A percentile compares a stretch with the other conserved stretches of the same genome.
Evolutionary conservation across 2,888 invertebrate genomes (phyloP).

Genomic region (Steinernema scapterisci): DNA sequence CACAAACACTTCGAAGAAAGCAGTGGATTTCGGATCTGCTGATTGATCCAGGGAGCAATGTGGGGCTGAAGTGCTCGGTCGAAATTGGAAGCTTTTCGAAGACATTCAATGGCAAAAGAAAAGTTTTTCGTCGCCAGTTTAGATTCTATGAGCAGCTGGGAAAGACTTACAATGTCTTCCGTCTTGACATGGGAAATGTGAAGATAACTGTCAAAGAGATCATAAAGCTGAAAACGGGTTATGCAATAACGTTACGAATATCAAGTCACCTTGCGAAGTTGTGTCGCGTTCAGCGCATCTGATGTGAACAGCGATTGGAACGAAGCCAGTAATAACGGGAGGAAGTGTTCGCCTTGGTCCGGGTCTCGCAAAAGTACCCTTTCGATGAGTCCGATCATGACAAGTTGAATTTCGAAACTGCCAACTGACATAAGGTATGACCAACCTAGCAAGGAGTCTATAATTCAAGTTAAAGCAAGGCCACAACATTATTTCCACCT

Average conservation of each 20-base stretch:
- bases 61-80: not conserved
- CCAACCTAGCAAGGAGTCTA: not conserved
- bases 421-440: not conserved
- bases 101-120: constrained; percentile 12
- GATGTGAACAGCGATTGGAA: constrained; percentile 12
- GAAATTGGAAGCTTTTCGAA: not conserved
- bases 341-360: not conserved
- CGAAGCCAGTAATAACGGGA: not conserved
- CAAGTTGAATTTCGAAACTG: not conserved
- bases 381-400: constrained; percentile 13
- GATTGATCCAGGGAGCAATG: not conserved
- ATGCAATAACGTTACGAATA: not conserved
- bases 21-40: not conserved
- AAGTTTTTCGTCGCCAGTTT: not conserved
- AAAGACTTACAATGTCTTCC: not conserved
- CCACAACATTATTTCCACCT: not conserved
- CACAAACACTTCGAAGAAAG: not conserved
- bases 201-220: not conserved
- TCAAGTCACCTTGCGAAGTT: not conserved
- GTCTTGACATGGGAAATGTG: not conserved
- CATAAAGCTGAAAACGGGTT: not conserved
- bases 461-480: not conserved
- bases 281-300: not conserved
- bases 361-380: not conserved
- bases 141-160: not conserved